Conservation (phyloP, 1,140 invertebrate genomes). For the Procambarus clarkii region DNA sequence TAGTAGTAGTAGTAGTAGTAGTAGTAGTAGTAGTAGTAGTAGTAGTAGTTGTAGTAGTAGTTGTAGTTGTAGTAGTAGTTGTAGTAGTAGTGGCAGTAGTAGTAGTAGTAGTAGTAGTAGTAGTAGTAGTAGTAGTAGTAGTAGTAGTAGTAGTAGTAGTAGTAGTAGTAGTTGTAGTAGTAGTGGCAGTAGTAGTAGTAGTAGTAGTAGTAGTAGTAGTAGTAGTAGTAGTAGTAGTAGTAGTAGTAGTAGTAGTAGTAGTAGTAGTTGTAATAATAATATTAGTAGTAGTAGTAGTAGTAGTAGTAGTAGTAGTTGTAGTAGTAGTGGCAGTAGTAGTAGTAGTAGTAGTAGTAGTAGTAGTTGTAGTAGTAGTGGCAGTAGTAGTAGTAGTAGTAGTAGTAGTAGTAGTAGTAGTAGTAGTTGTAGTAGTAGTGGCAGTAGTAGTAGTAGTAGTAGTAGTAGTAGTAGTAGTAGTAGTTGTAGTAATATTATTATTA, state of each 20-base stretch:
- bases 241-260: background rate
- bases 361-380: too few species aligned
- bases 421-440: too few species aligned
- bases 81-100: background rate
- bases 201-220: background rate
- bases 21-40: too few species aligned
- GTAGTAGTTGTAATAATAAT: background rate
- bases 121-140: background rate
- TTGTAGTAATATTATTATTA: too few species aligned
- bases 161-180: background rate
- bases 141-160: background rate
- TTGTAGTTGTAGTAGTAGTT: background rate
- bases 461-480: background rate
- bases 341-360: too few species aligned
- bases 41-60: background rate
- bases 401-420: too few species aligned
- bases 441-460: too few species aligned
- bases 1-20: too few species aligned
- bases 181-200: background rate
- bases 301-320: too few species aligned
- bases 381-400: too few species aligned
- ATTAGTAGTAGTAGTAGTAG: background rate
- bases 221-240: conserved; percentile 2
- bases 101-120: background rate
- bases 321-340: too few species aligned